phyloP scores from a whole-genome alignment of 2,888 invertebrate genomes.

The Cerceris ruficornis region DNA sequence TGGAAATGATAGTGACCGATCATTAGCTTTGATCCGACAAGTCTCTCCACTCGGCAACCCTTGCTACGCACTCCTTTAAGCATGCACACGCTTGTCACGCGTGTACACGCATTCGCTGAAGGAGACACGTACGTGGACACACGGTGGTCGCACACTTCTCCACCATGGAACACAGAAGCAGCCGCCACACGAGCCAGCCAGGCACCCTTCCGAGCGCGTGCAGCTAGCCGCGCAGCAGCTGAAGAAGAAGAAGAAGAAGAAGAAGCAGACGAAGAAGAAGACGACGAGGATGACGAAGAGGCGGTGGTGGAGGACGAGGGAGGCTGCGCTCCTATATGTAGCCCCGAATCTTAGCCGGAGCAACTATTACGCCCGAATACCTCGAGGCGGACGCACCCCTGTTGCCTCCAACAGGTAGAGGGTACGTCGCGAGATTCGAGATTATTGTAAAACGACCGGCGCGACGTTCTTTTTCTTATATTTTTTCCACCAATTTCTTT shows the following conservation, averaged over 20 bases:
- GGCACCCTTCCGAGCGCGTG: conserved; percentile 65
- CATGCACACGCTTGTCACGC: conserved; percentile 9
- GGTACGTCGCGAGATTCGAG: conserved; percentile 19
- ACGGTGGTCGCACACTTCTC: conserved; percentile 57
- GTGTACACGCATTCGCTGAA: conserved; percentile 17
- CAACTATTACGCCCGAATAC: conserved; percentile 79
- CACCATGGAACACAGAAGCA: conserved; percentile 53
- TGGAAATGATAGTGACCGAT: no score
- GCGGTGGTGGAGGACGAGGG: conserved; percentile 71
- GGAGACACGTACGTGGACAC: conserved; percentile 29
- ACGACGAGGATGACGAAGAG: conserved; percentile 52
- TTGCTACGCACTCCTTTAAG: neutral
- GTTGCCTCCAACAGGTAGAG: conserved; percentile 32
- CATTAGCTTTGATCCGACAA: neutral
- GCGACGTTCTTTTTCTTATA: neutral
- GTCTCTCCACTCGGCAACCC: neutral
- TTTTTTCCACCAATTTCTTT: neutral
- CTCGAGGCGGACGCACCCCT: conserved; percentile 74
- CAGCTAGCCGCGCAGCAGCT: conserved; percentile 58
- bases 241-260: conserved; percentile 49
- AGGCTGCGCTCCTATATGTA: conserved; percentile 80
- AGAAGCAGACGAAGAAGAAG: conserved; percentile 54
- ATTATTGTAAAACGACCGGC: no score
- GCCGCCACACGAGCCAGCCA: conserved; percentile 44
- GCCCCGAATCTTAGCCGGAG: conserved; percentile 78